These are phyloP conservation scores for Thelaira solivaga DNA, from an alignment of 2,888 invertebrate genomes.

Conservation along the genomic window DNA sequence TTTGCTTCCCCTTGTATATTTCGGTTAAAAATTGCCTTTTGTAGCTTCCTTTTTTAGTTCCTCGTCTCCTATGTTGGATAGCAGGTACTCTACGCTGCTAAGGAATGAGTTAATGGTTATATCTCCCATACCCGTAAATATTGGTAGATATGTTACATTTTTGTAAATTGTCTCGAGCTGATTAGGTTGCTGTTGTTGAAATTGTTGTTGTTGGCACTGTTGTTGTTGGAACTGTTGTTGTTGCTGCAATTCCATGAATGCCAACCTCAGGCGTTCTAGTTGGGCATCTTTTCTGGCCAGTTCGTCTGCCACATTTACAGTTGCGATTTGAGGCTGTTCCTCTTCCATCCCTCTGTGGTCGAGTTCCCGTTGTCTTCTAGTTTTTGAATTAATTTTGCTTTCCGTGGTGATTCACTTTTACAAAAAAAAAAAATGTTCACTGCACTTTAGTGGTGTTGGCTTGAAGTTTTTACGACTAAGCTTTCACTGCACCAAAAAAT, in stretches of 20 bases:
- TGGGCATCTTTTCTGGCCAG: constrained; percentile 6
- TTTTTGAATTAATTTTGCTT: neutral
- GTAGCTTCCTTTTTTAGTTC: neutral
- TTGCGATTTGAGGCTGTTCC: constrained; percentile 5
- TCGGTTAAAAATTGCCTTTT: neutral
- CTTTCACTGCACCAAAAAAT: neutral
- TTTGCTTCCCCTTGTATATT: constrained; percentile 10
- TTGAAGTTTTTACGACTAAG: neutral
- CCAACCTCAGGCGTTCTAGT: neutral
- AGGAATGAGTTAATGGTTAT: constrained; percentile 8
- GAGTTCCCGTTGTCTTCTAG: neutral
- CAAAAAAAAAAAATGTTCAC: neutral
- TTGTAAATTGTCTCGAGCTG: neutral
- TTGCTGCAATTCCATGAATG: neutral
- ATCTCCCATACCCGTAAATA: neutral
- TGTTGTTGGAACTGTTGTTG: neutral
- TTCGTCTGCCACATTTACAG: neutral
- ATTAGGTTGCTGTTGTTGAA: neutral
- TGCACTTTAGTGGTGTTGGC: neutral
- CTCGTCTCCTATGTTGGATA: neutral
- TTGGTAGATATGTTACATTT: neutral
- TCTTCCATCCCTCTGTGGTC: neutral
- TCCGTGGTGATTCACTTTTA: neutral
- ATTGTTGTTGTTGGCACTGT: neutral
- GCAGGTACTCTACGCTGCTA: neutral